Percentiles rank a stretch among this genome's conserved stretches.
Conservation (phyloP, 2,888 invertebrate genomes). For the Phymatocera aterrima region DNA sequence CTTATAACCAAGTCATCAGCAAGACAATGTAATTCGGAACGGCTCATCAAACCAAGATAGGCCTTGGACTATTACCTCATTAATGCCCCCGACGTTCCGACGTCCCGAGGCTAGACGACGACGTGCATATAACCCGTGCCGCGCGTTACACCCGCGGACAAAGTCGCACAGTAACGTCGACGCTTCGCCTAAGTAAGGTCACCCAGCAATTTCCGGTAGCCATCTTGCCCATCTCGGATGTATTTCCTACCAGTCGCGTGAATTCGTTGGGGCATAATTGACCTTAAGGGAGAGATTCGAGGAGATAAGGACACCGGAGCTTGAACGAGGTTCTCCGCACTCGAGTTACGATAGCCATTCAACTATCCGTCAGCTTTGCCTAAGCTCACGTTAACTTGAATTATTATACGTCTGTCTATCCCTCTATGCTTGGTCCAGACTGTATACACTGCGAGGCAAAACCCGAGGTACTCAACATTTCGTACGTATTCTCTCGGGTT, state of each 20-base stretch:
- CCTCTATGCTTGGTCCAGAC: not conserved
- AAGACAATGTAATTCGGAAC: conserved; percentile 67
- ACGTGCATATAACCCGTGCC: too few relatives aligned
- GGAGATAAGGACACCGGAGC: conserved; percentile 37
- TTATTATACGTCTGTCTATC: not conserved
- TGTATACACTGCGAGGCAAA: not conserved
- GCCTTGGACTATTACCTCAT: conserved; percentile 69
- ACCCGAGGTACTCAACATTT: not conserved
- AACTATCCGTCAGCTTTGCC: conserved; percentile 19
- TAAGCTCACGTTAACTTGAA: not conserved
- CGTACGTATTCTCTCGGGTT: too few relatives aligned
- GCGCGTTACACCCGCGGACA: conserved; percentile 49
- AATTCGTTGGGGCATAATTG: conserved; percentile 51
- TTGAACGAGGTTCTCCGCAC: conserved; percentile 31
- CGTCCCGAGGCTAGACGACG: conserved; percentile 43
- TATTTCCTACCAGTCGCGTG: conserved; percentile 47
- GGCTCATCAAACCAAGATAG: conserved; percentile 71
- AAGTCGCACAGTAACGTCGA: conserved; percentile 9
- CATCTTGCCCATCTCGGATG: conserved; percentile 63
- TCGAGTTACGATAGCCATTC: conserved; percentile 39
- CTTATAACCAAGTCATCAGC: conserved; percentile 47
- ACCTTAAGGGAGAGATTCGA: conserved; percentile 42
- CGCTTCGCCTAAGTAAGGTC: conserved; percentile 68
- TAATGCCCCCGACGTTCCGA: conserved; percentile 62
- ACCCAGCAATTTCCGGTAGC: conserved; percentile 73